phyloP scores from a whole-genome alignment of 2,888 invertebrate genomes.

The Archaeoteleia sp. region DNA sequence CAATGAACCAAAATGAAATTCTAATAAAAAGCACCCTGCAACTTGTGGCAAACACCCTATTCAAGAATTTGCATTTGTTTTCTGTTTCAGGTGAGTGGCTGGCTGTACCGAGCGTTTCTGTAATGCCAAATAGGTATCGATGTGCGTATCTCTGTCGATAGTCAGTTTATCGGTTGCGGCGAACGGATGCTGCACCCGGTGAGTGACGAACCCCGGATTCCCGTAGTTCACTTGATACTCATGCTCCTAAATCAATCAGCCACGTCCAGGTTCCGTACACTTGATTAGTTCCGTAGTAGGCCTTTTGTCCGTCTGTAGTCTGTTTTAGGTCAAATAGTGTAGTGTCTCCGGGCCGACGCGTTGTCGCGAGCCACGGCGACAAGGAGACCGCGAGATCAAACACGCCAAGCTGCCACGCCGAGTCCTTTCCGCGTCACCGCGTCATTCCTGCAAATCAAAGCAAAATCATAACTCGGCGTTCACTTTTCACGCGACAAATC shows the following conservation, averaged over 20 bases:
- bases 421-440: constrained; percentile 14
- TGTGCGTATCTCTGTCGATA: constrained; percentile 72
- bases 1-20: no score
- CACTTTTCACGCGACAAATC: no score
- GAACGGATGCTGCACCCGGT: constrained; percentile 74
- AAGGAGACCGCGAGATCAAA: constrained; percentile 33
- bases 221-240: constrained; percentile 67
- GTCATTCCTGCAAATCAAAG: neutral
- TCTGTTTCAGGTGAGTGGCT: constrained; percentile 75
- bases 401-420: constrained; percentile 22
- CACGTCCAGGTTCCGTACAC: constrained; percentile 57
- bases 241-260: constrained; percentile 66
- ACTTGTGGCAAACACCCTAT: no score
- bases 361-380: constrained; percentile 44
- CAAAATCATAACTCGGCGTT: no score
- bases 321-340: constrained; percentile 55
- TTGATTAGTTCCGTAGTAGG: constrained; percentile 57
- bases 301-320: constrained; percentile 54
- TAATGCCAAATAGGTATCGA: constrained; percentile 75
- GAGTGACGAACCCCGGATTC: constrained; percentile 72
- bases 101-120: constrained; percentile 73
- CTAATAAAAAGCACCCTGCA: no score
- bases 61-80: constrained; percentile 20
- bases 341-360: constrained; percentile 49
- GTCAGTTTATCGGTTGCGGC: constrained; percentile 75